Percentiles rank a stretch among this genome's conserved stretches.
Evolutionary conservation across 2,888 invertebrate species (phyloP).

Genomic region (Drosophila lutescens): DNA sequence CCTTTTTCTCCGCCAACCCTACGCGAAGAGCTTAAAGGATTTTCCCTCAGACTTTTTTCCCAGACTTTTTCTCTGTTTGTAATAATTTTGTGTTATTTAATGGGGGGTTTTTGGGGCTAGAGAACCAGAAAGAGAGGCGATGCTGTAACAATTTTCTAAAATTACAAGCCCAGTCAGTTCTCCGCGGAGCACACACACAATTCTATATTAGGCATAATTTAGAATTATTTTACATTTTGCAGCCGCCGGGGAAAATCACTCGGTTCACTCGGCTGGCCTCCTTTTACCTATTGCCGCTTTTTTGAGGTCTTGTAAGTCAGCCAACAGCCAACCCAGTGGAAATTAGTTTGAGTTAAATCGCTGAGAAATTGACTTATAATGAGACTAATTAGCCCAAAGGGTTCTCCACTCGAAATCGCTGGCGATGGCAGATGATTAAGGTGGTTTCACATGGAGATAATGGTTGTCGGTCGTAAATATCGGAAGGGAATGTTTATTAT

Average conservation of each 20-base stretch:
- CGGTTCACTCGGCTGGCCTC: too few species aligned
- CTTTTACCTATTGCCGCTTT: neutral
- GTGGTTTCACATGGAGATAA: conserved; percentile 7
- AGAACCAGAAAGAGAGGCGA: conserved; percentile 4
- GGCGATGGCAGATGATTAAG: conserved; percentile 6
- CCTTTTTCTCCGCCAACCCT: conserved; percentile 7
- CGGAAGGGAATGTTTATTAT: neutral
- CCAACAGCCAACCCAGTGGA: conserved; percentile 21
- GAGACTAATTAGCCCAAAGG: conserved; percentile 51
- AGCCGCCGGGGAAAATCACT: conserved; percentile 2
- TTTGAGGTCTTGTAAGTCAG: conserved; percentile 3
- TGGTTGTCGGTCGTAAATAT: conserved; percentile 1
- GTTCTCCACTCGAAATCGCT: conserved; percentile 11
- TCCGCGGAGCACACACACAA: conserved; percentile 21
- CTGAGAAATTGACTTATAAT: conserved; percentile 59
- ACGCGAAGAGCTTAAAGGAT: conserved; percentile 33
- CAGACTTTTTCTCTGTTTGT: conserved; percentile 1
- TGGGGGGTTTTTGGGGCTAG: neutral
- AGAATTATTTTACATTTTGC: conserved; percentile 59
- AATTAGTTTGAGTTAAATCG: conserved; percentile 53
- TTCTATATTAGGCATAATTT: conserved; percentile 59
- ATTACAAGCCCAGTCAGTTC: conserved; percentile 46
- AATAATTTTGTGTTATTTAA: conserved; percentile 27
- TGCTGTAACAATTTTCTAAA: conserved; percentile 46
- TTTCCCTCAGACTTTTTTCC: conserved; percentile 4